These are phyloP conservation scores for Tringa solitaria DNA, from an alignment of 2,113 vertebrate genomes.

Conservation along the genomic window DNA sequence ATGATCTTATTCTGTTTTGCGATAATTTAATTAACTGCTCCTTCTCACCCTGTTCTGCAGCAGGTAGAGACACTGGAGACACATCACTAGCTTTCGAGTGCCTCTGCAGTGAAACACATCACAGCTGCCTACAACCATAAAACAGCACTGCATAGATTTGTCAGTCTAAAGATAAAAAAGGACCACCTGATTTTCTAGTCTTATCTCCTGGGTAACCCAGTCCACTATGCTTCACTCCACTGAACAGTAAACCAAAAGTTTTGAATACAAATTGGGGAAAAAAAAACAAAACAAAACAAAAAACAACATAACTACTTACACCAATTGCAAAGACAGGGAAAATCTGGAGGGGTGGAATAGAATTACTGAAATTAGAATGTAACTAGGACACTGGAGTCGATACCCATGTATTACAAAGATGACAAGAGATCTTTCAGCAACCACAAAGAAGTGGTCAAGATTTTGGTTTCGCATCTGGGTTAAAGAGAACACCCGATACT, in stretches of 20 bases:
- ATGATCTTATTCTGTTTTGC: neutral
- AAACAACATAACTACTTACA: neutral
- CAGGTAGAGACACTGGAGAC: neutral
- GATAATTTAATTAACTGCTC: neutral
- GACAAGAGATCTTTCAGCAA: neutral
- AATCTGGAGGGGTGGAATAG: neutral
- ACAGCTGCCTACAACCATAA: neutral
- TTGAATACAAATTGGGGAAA: neutral
- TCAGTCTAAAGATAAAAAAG: neutral
- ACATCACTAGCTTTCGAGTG: rapidly evolving
- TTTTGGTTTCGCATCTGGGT: neutral
- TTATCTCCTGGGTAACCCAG: neutral
- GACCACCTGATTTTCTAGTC: neutral
- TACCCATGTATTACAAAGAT: neutral
- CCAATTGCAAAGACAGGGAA: neutral
- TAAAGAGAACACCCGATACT: neutral
- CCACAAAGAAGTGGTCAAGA: neutral
- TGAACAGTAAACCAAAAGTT: neutral
- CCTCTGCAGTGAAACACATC: neutral
- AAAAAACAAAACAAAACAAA: neutral
- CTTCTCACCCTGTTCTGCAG: neutral
- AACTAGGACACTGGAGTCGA: neutral
- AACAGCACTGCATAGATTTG: neutral
- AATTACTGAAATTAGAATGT: neutral
- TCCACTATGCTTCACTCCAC: neutral